Evolutionary conservation across 2,113 vertebrate genomes (phyloP), one percentile per base, ranked within the genome.

Genomic region (Pollachius pollachius): DNA sequence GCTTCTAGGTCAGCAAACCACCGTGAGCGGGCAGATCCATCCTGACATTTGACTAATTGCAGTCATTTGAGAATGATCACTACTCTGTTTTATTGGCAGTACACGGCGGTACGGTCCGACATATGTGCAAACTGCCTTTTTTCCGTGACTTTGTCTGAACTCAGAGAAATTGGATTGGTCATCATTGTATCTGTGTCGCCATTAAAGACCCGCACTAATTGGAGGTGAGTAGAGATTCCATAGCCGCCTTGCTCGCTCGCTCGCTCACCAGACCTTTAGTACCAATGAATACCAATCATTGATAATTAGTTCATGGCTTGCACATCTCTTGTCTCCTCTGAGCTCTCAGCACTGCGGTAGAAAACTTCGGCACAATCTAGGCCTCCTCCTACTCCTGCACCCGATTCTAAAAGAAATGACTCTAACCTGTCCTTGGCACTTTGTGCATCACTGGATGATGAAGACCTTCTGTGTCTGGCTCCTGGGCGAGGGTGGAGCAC

Each of bases 31-130:
- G 65, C 73, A 81, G 89, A 83, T 82, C 18, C 19, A 78, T 81
- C 81, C 81, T 90, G 88, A 91, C 90, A 86, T 90, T 90, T 90
- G 84, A 89, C 89, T 90, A 92, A 92, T 92, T 90, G 86, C 81
- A 81, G 83, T 84, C 78, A 87, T 91, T 91, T 89, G 76, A 87
- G 85, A 91, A 70, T 74, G 83, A 92, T 90, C 82, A 71, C 78
- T 82, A 59, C 67, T 75, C 64, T 84, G 76, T 82, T 84, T 74
- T 88, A 84, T 81, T 83, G 82, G 78, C 79, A 82, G 87, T 63
- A 73, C 71, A 70, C 77, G 76, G 67, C 71, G 52, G 79, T 69
- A 15, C 69, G 82, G 81, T 76, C 80, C 75, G 72, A 85, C 74
- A 76, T 74, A 60, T 58, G 76, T 74, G 52, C 71, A 77, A 57